Evolutionary conservation across 2,113 vertebrate species (phyloP), one percentile per base, ranked within the genome.

Genomic region (Pao palembangensis): DNA sequence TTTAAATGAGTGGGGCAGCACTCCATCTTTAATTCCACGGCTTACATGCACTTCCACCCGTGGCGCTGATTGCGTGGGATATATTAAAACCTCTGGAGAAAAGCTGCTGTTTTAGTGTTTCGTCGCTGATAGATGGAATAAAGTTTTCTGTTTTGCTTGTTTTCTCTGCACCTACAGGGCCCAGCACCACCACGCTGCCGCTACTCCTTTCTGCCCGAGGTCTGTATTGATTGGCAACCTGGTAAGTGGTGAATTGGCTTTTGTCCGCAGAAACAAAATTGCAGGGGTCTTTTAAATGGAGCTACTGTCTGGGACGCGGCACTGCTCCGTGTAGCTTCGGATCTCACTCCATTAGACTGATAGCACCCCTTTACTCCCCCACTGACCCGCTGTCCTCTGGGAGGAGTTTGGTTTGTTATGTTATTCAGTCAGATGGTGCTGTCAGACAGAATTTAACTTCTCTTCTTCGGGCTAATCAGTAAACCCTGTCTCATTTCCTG

Each of bases 311-410:
- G 57, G 50, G 57, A 82, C 61, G 64, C 52, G 60, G 54, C 53
- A 58, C 64, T 59, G 53, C 64, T 74, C 38, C 47, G 63, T 64
- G 23, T 52, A 90, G 87, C 88, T 87, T 88, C 87, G 83, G 75
- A 69, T 87, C 84, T 73, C 65, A 62, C 84, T 84, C 89, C 90
- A 92, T 87, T 88, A 90, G 60, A 75, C 41, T 76, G 55, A 74
- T 73, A 72, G 60, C 62, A 20, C 21, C 61, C 50, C 58, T 65
- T 15, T 68, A 71, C 63, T 78, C 66, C 57, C 67, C 55, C 64
- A 58, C 66, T 64, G 55, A 41, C 61, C 43, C 50, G 47, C 59
- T 61, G 23, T 67, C 49, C 58, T 59, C 50, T 15, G 71, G 54
- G 73, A 67, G 3, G 59, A 59, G 52, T 58, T 69, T 59, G 55